A percentile compares a stretch with the other conserved stretches of the same genome.
These are phyloP conservation scores for Galaxias olidus DNA, from an alignment of 2,797 vertebrate species.

Conservation along the genomic window DNA sequence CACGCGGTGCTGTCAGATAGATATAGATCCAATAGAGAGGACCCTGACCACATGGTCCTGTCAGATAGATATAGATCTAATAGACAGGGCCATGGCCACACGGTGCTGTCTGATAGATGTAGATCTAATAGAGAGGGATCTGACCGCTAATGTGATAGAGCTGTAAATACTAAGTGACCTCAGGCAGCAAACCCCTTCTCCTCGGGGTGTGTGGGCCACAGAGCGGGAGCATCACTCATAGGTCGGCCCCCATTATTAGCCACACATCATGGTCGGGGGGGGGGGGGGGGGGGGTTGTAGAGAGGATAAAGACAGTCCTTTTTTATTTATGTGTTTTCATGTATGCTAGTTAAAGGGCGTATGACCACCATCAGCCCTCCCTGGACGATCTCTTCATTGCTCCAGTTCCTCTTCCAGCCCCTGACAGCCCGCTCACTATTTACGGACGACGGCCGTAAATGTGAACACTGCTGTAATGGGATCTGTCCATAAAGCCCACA, in stretches of 20 bases:
- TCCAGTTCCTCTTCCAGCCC: slow-evolving; percentile 53
- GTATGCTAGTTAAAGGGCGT: slow-evolving; percentile 25
- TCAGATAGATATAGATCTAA: slow-evolving; percentile 69
- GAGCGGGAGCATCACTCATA: slow-evolving; percentile 45
- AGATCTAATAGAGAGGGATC: slow-evolving; percentile 62
- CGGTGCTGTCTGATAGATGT: slow-evolving; percentile 67
- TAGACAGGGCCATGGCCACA: too few relatives aligned
- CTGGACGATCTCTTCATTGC: slow-evolving; percentile 59
- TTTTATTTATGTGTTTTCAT: slow-evolving; percentile 17
- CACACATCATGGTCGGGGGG: too few relatives aligned
- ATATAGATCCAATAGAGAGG: slow-evolving; percentile 65
- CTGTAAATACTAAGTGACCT: slow-evolving; percentile 82
- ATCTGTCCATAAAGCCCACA: slow-evolving; percentile 77
- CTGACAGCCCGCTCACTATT: slow-evolving; percentile 55
- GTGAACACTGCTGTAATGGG: slow-evolving; percentile 78
- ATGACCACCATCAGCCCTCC: slow-evolving; percentile 62
- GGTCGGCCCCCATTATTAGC: slow-evolving; percentile 41
- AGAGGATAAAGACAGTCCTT: slow-evolving; percentile 1
- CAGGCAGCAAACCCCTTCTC: too few relatives aligned
- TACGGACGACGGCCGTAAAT: slow-evolving; percentile 74
- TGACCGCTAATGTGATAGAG: slow-evolving; percentile 69
- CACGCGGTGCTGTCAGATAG: slow-evolving; percentile 66
- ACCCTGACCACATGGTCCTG: slow-evolving; percentile 48
- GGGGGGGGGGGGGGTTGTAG: background rate
- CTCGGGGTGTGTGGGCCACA: too few relatives aligned